Base-by-base conservation (phyloP, 1,140 invertebrate genomes). In the Leptestheria dahalacensis region DNA sequence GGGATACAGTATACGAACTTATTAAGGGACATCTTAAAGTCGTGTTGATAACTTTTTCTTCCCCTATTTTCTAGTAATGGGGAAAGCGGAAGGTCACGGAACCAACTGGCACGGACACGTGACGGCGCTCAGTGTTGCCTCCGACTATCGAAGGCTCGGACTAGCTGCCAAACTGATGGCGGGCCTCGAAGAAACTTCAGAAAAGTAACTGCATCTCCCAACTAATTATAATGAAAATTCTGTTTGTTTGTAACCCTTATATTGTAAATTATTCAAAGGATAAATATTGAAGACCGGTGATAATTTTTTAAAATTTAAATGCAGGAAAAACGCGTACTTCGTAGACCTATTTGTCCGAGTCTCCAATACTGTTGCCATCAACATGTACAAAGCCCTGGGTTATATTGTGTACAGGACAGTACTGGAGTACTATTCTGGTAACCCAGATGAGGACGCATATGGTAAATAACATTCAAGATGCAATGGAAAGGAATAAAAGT, bases 71-170 rank as follows among this genome's bases (percentile, higher is more conserved):
- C 61, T 66, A 97, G 92, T 99, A 52, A 99, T 99, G 94, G 96
- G 94, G 28, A 99, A 99, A 75, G 86, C 93, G 11, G 96, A 99
- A 78, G 96, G 95, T 0, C 80, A 82, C 67, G 83, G 85, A 61
- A 89, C 96, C 68, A 88, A 93, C 69, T 98, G 93, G 93, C 96
- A 99, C 79, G 96, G 96, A 1, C 96, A 99, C 76, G 95, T 99
- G 2, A 98, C 96, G 20, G 94, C 94, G 15, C 75, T 99, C 6
- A 95, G 92, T 26, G 92, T 99, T n/a, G 90, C 91, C 33, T 90
- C 91, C 15, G 87, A 91, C 67, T 97, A 88, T 68, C 77, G 96
- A 68, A 77, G 94, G 65, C 71, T 96, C 9, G 93, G 93, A 3
- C 73, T 99, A 51, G 95, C 95, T 46, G 90, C 83, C 1, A 86